Conservation (phyloP, 1,140 invertebrate species). For the Drosophila santomea region DNA sequence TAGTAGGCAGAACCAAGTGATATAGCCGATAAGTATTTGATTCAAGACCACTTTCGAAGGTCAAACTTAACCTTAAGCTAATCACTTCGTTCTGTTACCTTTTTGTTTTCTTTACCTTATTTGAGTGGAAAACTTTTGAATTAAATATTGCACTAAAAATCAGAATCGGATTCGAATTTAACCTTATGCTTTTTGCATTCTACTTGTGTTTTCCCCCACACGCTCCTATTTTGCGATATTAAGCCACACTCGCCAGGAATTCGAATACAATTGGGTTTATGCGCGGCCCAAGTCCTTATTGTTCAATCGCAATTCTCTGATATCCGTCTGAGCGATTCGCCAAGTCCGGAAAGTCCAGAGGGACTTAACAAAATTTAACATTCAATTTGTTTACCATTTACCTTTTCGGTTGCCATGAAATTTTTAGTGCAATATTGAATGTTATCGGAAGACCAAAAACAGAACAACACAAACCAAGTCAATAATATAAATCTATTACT, state of each 20-base stretch:
- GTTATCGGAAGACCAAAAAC: conserved; percentile 9
- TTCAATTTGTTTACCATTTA: conserved; percentile 13
- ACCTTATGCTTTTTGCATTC: conserved; percentile 47
- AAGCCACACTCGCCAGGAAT: conserved; percentile 69
- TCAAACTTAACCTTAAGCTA: not conserved
- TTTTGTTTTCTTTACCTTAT: conserved; percentile 21
- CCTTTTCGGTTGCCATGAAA: conserved; percentile 27
- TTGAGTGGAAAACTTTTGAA: conserved; percentile 27
- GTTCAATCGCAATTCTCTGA: conserved; percentile 79
- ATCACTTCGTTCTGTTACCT: conserved; percentile 2
- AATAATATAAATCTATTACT: not conserved
- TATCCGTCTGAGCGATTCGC: conserved; percentile 64
- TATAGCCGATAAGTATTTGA: not conserved
- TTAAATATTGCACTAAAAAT: conserved; percentile 82
- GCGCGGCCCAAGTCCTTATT: conserved; percentile 81
- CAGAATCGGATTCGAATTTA: conserved; percentile 38
- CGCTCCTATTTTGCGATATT: conserved; percentile 37
- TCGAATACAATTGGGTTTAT: conserved; percentile 84
- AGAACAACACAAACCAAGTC: conserved; percentile 24
- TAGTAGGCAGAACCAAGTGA: not conserved
- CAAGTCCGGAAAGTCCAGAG: conserved; percentile 2
- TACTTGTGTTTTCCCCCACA: conserved; percentile 44
- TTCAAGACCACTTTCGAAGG: not conserved
- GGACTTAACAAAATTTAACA: not conserved
- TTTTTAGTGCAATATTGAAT: conserved; percentile 79